phyloP scores from a whole-genome alignment of 1,140 invertebrate species.

The Diplogasteroides magnus region DNA sequence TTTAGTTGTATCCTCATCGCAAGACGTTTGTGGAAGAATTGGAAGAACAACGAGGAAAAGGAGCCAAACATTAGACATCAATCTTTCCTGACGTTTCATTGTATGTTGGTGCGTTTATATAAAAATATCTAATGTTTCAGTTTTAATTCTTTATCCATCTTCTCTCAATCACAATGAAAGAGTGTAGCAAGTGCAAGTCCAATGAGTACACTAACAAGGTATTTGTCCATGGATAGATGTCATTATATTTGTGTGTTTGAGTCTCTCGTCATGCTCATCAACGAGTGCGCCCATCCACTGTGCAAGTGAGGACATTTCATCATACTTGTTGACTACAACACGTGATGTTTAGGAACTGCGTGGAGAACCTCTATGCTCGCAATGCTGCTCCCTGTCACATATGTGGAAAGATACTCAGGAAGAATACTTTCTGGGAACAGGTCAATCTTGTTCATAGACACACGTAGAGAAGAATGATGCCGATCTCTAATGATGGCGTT shows the following conservation, averaged over 20 bases:
- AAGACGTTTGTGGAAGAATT: slow-evolving; percentile 25
- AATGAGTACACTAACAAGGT: slow-evolving; percentile 97
- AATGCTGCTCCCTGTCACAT: slow-evolving; percentile 87
- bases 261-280: slow-evolving; percentile 91
- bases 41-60: neutral
- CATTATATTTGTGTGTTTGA: too few relatives aligned
- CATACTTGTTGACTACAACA: too few relatives aligned
- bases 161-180: slow-evolving; percentile 65
- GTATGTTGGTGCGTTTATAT: too few relatives aligned
- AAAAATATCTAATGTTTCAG: too few relatives aligned
- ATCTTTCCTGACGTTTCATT: too few relatives aligned
- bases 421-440: slow-evolving; percentile 85
- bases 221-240: too few relatives aligned
- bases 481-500: too few relatives aligned
- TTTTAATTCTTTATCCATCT: too few relatives aligned
- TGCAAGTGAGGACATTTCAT: slow-evolving; percentile 79
- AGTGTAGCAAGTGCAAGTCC: slow-evolving; percentile 93
- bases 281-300: slow-evolving; percentile 91
- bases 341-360: slow-evolving; percentile 67
- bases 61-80: too few relatives aligned
- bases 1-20: slow-evolving; percentile 6
- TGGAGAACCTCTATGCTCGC: slow-evolving; percentile 86
- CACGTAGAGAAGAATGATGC: too few relatives aligned
- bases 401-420: slow-evolving; percentile 76
- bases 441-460: too few relatives aligned